A percentile compares a stretch with the other conserved stretches of the same genome.
Conservation (phyloP, 2,797 vertebrate genomes). For the Eremophila alpestris region DNA sequence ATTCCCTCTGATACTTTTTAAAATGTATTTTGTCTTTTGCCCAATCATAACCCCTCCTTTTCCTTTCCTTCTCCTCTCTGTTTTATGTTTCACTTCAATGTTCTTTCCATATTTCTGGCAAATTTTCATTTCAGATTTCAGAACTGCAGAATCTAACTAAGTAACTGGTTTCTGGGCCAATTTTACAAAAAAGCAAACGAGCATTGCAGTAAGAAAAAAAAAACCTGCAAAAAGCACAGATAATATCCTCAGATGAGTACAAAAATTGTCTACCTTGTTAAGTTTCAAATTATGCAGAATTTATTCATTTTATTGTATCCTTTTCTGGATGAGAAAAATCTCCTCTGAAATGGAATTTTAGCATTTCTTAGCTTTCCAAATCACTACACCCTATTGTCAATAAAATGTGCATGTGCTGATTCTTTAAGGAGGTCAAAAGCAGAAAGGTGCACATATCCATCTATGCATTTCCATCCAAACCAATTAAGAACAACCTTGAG, state of each 20-base stretch:
- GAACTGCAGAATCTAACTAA: background rate
- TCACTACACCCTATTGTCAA: background rate
- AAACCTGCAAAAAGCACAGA: background rate
- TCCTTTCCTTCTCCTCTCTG: background rate
- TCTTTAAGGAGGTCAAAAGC: conserved; percentile 17
- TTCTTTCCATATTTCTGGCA: background rate
- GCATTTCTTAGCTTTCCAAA: background rate
- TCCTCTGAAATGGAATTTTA: background rate
- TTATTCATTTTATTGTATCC: background rate
- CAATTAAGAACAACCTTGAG: background rate
- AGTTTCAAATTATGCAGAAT: background rate
- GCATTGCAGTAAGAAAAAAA: background rate
- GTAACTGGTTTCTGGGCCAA: background rate
- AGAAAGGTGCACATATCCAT: background rate
- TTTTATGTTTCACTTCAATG: background rate
- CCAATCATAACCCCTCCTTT: background rate
- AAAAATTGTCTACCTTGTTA: background rate
- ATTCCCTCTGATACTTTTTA: background rate
- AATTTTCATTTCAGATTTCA: conserved; percentile 6
- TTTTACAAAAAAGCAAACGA: background rate
- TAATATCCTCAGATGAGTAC: background rate
- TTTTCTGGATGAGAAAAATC: background rate
- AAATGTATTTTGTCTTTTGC: background rate
- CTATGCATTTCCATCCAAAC: background rate
- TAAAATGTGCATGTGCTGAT: background rate